Conservation (phyloP, 2,113 vertebrate genomes). For the Poicephalus gulielmi region DNA sequence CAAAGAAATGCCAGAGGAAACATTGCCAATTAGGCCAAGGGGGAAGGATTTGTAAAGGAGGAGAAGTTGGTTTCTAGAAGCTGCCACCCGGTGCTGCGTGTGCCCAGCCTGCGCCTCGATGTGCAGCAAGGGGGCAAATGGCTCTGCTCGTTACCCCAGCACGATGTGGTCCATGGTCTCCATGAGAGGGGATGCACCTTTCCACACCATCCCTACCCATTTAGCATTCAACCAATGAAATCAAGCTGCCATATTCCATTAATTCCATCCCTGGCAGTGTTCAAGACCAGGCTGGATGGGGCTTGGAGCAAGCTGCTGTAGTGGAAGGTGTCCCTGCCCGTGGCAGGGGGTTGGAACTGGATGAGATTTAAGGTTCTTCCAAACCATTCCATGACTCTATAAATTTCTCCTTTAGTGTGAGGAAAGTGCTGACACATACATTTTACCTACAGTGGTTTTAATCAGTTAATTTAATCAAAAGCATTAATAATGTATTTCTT, state of each 20-base stretch:
- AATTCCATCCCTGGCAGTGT: conserved; percentile 25
- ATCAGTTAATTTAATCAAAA: conserved; percentile 83
- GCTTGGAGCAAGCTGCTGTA: background rate
- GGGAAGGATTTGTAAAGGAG: background rate
- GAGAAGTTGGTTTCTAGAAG: background rate
- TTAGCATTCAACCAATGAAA: background rate
- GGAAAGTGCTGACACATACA: conserved; percentile 72
- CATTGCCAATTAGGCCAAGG: background rate
- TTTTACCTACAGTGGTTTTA: conserved; percentile 76
- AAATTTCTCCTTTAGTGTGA: conserved; percentile 52
- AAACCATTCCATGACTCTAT: background rate
- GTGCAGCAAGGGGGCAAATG: background rate
- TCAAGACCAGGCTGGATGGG: background rate
- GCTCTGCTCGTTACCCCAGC: background rate
- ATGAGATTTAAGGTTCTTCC: background rate
- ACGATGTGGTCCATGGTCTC: background rate
- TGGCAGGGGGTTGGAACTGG: background rate
- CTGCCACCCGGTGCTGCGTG: background rate
- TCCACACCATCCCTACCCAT: conserved; percentile 32
- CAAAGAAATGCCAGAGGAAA: background rate
- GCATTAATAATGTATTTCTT: conserved; percentile 80
- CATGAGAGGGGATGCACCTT: background rate
- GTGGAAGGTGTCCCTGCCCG: background rate
- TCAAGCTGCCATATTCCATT: conserved; percentile 67
- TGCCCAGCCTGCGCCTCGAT: rapidly evolving